phyloP scores from a whole-genome alignment of 2,888 invertebrate species.

The Lordiphosa andalusiaca region DNA sequence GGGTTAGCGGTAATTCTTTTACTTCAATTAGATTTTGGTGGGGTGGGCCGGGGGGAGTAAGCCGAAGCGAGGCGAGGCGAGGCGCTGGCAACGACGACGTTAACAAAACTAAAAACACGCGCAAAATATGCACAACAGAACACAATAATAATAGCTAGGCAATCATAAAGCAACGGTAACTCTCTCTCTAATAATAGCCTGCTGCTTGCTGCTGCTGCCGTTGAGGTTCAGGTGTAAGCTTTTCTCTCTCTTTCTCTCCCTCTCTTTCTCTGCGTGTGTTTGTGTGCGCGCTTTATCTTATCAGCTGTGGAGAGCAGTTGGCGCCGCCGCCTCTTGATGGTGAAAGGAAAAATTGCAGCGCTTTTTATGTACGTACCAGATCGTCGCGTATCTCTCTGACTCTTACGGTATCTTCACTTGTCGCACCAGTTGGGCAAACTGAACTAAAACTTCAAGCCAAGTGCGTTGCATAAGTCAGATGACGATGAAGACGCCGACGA shows the following conservation, averaged over 20 bases:
- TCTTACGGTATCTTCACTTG: slow-evolving; percentile 59
- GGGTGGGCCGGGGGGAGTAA: slow-evolving; percentile 33
- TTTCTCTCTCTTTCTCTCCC: slow-evolving; percentile 37
- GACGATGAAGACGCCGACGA: slow-evolving; percentile 20
- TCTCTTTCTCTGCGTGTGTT: slow-evolving; percentile 5
- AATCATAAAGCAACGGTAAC: slow-evolving; percentile 66
- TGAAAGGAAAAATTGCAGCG: slow-evolving; percentile 22
- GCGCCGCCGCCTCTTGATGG: slow-evolving; percentile 4
- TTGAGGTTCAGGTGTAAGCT: slow-evolving; percentile 26
- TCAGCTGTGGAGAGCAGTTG: slow-evolving; percentile 21
- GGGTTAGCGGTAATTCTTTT: slow-evolving; percentile 37
- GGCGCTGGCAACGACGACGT: slow-evolving; percentile 62
- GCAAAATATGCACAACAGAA: slow-evolving; percentile 66
- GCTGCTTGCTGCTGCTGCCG: neutral
- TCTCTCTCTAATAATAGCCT: slow-evolving; percentile 64
- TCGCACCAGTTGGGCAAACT: slow-evolving; percentile 56
- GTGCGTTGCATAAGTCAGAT: slow-evolving; percentile 63
- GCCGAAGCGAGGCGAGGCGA: slow-evolving; percentile 24
- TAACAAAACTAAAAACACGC: slow-evolving; percentile 70
- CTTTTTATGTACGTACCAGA: slow-evolving; percentile 10
- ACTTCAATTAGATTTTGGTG: neutral
- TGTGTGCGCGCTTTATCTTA: slow-evolving; percentile 30
- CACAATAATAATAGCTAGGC: slow-evolving; percentile 49
- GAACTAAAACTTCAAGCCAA: slow-evolving; percentile 49
- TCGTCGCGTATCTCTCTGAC: slow-evolving; percentile 14